Evolutionary conservation across 2,888 invertebrate genomes (phyloP).

Genomic region (Cyrtodaria siliqua): DNA sequence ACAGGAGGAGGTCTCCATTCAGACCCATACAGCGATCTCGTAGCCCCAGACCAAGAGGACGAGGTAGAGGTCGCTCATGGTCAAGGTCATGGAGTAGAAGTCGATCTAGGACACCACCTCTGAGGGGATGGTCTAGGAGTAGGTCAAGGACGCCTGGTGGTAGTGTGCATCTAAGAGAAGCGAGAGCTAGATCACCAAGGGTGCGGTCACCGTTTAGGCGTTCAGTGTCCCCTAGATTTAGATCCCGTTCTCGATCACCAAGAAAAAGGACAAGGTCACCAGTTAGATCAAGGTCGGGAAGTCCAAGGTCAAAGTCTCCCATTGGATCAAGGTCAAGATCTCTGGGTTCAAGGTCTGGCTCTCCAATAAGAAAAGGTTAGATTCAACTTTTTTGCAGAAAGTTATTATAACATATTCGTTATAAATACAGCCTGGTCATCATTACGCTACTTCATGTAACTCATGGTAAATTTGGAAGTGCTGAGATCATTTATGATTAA

Average conservation of each 20-base stretch:
- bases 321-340: slow-evolving; percentile 18
- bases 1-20: slow-evolving; percentile 63
- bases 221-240: slow-evolving; percentile 61
- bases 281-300: slow-evolving; percentile 59
- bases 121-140: slow-evolving; percentile 47
- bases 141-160: slow-evolving; percentile 59
- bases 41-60: slow-evolving; percentile 82
- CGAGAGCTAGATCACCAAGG: slow-evolving; percentile 59
- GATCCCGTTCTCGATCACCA: slow-evolving; percentile 73
- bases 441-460: too few relatives aligned
- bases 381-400: too few relatives aligned
- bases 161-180: slow-evolving; percentile 53
- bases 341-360: slow-evolving; percentile 30
- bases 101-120: slow-evolving; percentile 63
- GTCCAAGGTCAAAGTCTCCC: slow-evolving; percentile 35
- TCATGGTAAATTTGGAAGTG: too few relatives aligned
- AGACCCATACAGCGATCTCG: slow-evolving; percentile 70
- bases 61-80: slow-evolving; percentile 59
- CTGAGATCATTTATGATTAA: neutral
- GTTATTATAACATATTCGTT: too few relatives aligned
- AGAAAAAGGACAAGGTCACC: slow-evolving; percentile 60
- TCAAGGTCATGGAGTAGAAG: slow-evolving; percentile 67
- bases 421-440: too few relatives aligned
- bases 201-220: slow-evolving; percentile 58
- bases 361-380: slow-evolving; percentile 59